Evolutionary conservation across 2,113 vertebrate genomes (phyloP).

Genomic region (Arizona elegans): DNA sequence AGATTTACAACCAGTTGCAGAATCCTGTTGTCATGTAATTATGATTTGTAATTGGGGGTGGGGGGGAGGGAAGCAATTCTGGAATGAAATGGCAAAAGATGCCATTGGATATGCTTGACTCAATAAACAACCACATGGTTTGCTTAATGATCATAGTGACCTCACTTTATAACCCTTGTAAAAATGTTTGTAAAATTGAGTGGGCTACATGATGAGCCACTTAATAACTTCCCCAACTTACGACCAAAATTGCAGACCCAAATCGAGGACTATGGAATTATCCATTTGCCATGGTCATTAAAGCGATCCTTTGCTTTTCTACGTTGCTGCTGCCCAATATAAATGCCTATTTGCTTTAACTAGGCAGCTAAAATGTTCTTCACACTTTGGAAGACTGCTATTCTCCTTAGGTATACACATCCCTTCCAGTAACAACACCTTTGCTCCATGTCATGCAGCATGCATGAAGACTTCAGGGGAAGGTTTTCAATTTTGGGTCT

Average conservation of each 20-base stretch:
- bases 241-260: not conserved
- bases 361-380: not conserved
- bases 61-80: not conserved
- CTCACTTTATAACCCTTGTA: not conserved
- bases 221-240: not conserved
- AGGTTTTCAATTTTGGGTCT: not conserved
- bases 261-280: not conserved
- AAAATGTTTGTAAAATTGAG: not conserved
- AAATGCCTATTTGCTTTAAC: not conserved
- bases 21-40: not conserved
- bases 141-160: not conserved
- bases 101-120: not conserved
- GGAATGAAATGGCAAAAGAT: not conserved
- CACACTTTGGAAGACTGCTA: not conserved
- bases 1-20: not conserved
- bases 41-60: not conserved
- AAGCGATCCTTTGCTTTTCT: not conserved
- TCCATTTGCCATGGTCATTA: not conserved
- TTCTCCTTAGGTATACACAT: not conserved
- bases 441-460: not conserved
- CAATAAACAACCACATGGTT: not conserved
- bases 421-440: not conserved
- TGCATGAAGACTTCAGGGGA: not conserved
- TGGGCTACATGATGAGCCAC: not conserved
- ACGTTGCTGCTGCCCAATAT: not conserved